These are phyloP conservation scores for Coleophora deauratella DNA, from an alignment of 2,888 invertebrate species.

Conservation along the genomic window DNA sequence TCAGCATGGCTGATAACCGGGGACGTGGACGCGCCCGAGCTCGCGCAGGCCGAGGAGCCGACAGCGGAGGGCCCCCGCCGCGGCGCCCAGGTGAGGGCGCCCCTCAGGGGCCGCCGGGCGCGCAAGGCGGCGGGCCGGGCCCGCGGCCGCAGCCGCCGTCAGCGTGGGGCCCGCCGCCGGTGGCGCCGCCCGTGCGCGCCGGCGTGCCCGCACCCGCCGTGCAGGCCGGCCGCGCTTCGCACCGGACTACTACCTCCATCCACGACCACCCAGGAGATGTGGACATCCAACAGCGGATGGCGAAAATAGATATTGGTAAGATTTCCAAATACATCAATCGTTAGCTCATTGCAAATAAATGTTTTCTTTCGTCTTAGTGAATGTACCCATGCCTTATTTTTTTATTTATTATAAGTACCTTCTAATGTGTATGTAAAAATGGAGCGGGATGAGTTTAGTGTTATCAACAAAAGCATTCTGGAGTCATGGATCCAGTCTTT, in stretches of 20 bases:
- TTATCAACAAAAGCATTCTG: too few species aligned
- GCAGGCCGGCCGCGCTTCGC: constrained; percentile 46
- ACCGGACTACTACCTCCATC: constrained; percentile 39
- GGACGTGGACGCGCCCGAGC: constrained; percentile 58
- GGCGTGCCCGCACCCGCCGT: constrained; percentile 40
- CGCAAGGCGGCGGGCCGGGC: constrained; percentile 22
- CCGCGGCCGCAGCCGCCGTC: constrained; percentile 54
- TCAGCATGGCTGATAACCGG: constrained; percentile 10
- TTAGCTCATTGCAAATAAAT: too few species aligned
- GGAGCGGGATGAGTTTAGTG: too few species aligned
- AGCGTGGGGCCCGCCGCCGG: constrained; percentile 53
- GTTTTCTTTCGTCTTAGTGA: too few species aligned
- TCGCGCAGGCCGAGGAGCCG: constrained; percentile 44
- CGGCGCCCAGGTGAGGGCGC: constrained; percentile 31
- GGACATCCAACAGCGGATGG: constrained; percentile 52
- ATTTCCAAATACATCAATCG: too few species aligned
- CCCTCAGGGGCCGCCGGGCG: constrained; percentile 18
- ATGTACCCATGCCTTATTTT: too few species aligned
- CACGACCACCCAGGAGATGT: constrained; percentile 59
- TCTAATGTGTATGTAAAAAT: too few species aligned
- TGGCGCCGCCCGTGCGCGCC: constrained; percentile 44
- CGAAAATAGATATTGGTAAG: constrained; percentile 38
- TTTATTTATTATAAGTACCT: too few species aligned
- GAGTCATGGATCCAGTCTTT: too few species aligned
- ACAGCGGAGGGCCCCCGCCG: constrained; percentile 20